A percentile compares a stretch with the other conserved stretches of the same genome.
phyloP scores from a whole-genome alignment of 2,888 invertebrate species.

The Trissolcus brochymenae region DNA sequence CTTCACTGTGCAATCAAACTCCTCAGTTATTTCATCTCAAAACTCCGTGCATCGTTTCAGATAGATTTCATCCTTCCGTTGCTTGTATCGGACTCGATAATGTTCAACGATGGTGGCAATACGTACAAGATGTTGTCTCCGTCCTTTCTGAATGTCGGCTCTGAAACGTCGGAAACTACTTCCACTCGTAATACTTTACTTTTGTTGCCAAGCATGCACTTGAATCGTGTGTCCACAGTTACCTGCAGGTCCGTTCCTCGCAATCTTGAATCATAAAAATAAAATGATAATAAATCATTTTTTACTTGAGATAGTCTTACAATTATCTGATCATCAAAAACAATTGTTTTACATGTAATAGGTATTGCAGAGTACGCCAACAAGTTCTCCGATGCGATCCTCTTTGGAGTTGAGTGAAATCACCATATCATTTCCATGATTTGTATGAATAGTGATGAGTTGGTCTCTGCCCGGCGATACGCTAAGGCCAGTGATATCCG shows the following conservation, averaged over 20 bases:
- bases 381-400: constrained; percentile 91
- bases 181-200: constrained; percentile 80
- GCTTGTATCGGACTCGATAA: constrained; percentile 75
- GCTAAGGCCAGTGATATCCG: constrained; percentile 90
- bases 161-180: constrained; percentile 78
- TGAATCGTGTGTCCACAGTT: constrained; percentile 84
- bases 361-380: constrained; percentile 87
- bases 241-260: constrained; percentile 84
- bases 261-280: constrained; percentile 77
- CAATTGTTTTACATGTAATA: constrained; percentile 83
- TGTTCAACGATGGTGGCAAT: constrained; percentile 77
- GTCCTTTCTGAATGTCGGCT: constrained; percentile 78
- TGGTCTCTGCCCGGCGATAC: constrained; percentile 92
- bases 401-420: constrained; percentile 83
- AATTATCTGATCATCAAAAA: background rate
- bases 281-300: too few relatives aligned
- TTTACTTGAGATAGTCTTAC: too few relatives aligned
- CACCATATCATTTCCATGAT: constrained; percentile 92
- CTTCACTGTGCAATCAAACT: too few relatives aligned
- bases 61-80: constrained; percentile 67
- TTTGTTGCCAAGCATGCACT: constrained; percentile 91
- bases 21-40: too few relatives aligned
- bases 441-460: constrained; percentile 90
- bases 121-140: constrained; percentile 77
- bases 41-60: constrained; percentile 45